Base-by-base conservation (phyloP, 1,140 invertebrate genomes). In the Chrysomallon squamiferum region DNA sequence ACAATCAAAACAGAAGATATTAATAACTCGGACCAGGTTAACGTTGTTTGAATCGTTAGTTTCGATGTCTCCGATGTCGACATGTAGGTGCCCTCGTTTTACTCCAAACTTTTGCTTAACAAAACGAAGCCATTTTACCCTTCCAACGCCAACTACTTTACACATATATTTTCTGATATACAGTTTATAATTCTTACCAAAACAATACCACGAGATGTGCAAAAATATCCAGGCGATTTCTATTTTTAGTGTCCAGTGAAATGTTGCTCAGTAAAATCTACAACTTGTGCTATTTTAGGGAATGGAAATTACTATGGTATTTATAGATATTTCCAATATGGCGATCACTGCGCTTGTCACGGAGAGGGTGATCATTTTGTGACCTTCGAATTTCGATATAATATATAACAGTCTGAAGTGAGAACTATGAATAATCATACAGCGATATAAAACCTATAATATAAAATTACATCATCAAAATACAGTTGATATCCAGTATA, bases 171-270 rank as follows among this genome's bases (percentile, higher is more conserved):
- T 64, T 58, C 62, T 65, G 58, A 41, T 38, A 47, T 57, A 45
- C 32, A 41, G 32, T 33, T 52, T 15, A 58, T 64, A 56, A 66
- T 56, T 69, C 75, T 77, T 77, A 77, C 75, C 75, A 73, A 77
- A 73, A 66, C 67, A 73, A 71, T 58, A 65, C 65, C 61, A 72
- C 66, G 62, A 69, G 71, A 71, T 67, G 66, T 69, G 66, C 71
- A 77, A 75, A 80, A 80, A 80, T 78, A 80, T 76, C 77, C 71
- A 66, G 59, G 70, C 43, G 62, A 70, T 71, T 75, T 69, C 79
- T 81, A 81, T 81, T 81, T 81, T 79, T 81, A 81, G 75, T 81
- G 74, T 74, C 79, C 79, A 81, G 79, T 81, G 75, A 76, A 76
- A 79, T 81, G 65, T 76, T 70, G 68, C 63, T 72, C 66, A 60